Evolutionary conservation across 2,888 invertebrate species (phyloP).

Genomic region (Melanchra persicariae): DNA sequence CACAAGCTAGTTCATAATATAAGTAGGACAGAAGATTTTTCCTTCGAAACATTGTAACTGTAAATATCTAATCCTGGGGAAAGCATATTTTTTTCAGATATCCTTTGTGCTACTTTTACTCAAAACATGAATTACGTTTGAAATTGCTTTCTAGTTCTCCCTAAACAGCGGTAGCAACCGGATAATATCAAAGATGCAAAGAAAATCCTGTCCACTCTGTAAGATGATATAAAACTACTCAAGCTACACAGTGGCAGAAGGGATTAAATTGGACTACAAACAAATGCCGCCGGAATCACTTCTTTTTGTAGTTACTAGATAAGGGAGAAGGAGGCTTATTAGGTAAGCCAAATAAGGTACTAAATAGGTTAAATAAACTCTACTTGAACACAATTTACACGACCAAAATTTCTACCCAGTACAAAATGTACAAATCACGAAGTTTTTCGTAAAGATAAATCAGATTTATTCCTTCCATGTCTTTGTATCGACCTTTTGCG

Average conservation of each 20-base stretch:
- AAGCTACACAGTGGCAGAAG: not conserved
- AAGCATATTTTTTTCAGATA: too few species aligned
- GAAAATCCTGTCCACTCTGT: not conserved
- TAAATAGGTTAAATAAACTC: too few species aligned
- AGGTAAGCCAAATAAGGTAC: too few species aligned
- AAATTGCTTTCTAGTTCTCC: too few species aligned
- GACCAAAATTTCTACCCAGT: not conserved
- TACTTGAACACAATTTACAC: not conserved
- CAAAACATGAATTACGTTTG: too few species aligned
- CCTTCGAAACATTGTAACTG: too few species aligned
- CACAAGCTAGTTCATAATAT: too few species aligned
- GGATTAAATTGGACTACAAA: slow-evolving; percentile 2
- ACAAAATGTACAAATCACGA: not conserved
- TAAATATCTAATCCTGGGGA: too few species aligned
- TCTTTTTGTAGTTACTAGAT: not conserved
- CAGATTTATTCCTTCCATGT: slow-evolving; percentile 4
- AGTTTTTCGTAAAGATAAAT: slow-evolving; percentile 7
- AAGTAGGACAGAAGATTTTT: too few species aligned
- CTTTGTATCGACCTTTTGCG: not conserved
- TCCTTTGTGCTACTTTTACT: too few species aligned
- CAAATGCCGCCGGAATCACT: not conserved
- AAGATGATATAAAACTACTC: not conserved
- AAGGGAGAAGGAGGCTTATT: not conserved
- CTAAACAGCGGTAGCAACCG: too few species aligned
- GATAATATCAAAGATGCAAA: not conserved